phyloP scores from a whole-genome alignment of 2,888 invertebrate genomes.

The Archaeoteleia sp. region DNA sequence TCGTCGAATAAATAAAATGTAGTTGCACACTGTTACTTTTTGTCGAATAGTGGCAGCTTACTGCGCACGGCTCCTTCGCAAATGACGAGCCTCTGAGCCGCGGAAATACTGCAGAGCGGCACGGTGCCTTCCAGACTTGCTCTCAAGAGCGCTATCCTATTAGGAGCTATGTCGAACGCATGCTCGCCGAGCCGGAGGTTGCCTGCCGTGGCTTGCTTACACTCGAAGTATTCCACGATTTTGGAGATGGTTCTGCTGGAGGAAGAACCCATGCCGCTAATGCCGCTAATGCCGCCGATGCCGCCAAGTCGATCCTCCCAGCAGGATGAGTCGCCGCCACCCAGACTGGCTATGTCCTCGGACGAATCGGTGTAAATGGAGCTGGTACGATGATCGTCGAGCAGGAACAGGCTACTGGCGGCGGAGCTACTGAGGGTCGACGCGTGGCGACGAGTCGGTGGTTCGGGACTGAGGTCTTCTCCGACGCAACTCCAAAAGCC shows the following conservation, averaged over 20 bases:
- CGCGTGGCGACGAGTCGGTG: conserved; percentile 71
- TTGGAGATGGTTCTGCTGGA: conserved; percentile 80
- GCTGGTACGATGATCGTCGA: conserved; percentile 82
- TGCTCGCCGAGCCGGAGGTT: conserved; percentile 67
- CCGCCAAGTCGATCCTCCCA: conserved; percentile 81
- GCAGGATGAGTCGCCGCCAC: conserved; percentile 84
- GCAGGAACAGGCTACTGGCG: conserved; percentile 77
- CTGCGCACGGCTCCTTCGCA: conserved; percentile 92
- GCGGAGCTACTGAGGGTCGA: conserved; percentile 76
- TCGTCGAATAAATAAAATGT: conserved; percentile 1
- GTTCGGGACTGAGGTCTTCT: conserved; percentile 80
- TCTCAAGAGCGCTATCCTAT: conserved; percentile 66
- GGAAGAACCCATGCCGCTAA: too few relatives aligned
- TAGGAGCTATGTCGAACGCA: conserved; percentile 65
- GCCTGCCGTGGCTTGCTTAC: conserved; percentile 77
- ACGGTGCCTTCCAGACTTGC: conserved; percentile 71
- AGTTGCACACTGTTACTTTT: conserved; percentile 75
- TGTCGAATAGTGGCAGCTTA: conserved; percentile 90
- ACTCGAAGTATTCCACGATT: conserved; percentile 92
- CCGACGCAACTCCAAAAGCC: conserved; percentile 93
- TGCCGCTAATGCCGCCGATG: too few relatives aligned
- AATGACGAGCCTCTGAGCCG: conserved; percentile 82
- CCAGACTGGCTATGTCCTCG: conserved; percentile 88
- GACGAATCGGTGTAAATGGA: conserved; percentile 92
- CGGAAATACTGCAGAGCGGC: conserved; percentile 76